phyloP scores from a whole-genome alignment of 1,140 invertebrate species.

The Mya arenaria region DNA sequence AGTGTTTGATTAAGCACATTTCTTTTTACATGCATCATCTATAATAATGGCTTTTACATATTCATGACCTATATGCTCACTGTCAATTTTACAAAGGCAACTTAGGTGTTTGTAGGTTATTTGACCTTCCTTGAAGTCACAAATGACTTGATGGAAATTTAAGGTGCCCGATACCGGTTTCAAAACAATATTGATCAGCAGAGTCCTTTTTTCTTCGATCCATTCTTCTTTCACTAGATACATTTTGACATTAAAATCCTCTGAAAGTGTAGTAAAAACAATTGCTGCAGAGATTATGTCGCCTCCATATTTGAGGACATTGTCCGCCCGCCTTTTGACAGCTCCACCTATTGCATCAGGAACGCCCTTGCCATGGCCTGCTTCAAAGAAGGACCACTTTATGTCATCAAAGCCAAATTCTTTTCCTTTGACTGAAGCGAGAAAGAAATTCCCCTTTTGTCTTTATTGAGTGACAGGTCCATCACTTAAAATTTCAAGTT shows the following conservation, averaged over 20 bases:
- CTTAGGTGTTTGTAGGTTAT: slow-evolving; percentile 44
- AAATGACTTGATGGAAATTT: slow-evolving; percentile 46
- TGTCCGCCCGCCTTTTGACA: slow-evolving; percentile 75
- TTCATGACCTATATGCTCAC: slow-evolving; percentile 8
- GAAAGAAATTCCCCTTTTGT: slow-evolving; percentile 59
- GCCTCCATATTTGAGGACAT: slow-evolving; percentile 8
- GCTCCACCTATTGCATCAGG: slow-evolving; percentile 81
- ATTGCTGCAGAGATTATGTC: slow-evolving; percentile 19
- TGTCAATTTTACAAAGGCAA: slow-evolving; percentile 32
- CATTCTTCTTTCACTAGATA: slow-evolving; percentile 18
- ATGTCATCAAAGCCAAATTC: slow-evolving; percentile 35
- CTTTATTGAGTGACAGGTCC: slow-evolving; percentile 54
- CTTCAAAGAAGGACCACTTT: slow-evolving; percentile 80
- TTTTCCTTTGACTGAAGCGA: slow-evolving; percentile 27
- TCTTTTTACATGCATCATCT: neutral
- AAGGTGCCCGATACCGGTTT: slow-evolving; percentile 49
- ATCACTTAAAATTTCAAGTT: slow-evolving; percentile 44
- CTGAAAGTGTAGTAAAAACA: slow-evolving; percentile 5
- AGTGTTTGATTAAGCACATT: neutral
- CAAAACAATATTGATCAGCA: neutral
- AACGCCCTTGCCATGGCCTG: slow-evolving; percentile 82
- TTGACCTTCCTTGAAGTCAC: neutral
- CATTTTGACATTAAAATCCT: neutral
- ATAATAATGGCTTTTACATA: neutral
- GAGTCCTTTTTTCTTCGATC: slow-evolving; percentile 2